phyloP scores from a whole-genome alignment of 2,888 invertebrate genomes.

The Andrena bucephala region DNA sequence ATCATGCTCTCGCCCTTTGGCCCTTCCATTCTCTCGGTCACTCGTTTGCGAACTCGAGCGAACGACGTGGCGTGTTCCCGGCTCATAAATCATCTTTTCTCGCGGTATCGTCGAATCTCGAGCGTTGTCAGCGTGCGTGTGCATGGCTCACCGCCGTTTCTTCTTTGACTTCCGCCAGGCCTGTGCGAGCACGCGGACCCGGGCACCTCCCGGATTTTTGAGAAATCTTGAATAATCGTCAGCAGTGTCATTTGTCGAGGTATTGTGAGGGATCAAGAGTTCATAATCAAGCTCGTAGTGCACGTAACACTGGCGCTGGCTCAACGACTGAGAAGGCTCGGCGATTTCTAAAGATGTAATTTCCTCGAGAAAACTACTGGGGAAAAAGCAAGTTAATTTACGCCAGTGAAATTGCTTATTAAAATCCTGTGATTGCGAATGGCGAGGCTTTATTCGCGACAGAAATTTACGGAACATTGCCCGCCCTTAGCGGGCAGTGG shows the following conservation, averaged over 20 bases:
- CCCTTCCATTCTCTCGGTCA: constrained; percentile 30
- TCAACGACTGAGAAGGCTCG: not conserved
- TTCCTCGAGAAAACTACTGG: not conserved
- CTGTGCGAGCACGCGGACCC: constrained; percentile 19
- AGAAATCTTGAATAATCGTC: too few species aligned
- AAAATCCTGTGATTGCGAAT: not conserved
- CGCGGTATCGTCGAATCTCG: constrained; percentile 77
- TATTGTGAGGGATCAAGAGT: too few species aligned
- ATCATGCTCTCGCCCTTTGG: not conserved
- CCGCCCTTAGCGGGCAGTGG: too few species aligned
- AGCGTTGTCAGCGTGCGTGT: constrained; percentile 76
- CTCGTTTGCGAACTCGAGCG: constrained; percentile 60
- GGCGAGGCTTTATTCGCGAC: too few species aligned
- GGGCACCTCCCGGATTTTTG: not conserved
- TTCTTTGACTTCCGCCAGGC: constrained; percentile 61
- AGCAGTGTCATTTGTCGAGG: too few species aligned
- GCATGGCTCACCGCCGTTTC: constrained; percentile 69
- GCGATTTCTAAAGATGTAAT: constrained; percentile 11
- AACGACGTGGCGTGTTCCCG: constrained; percentile 77
- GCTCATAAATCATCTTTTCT: constrained; percentile 81
- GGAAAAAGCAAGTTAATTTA: constrained; percentile 7
- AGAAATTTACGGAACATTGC: too few species aligned
- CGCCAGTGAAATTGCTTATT: not conserved
- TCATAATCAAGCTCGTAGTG: too few species aligned
- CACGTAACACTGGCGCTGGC: too few species aligned